Conservation (phyloP, 2,888 invertebrate species). For the Phlogophora meticulosa region DNA sequence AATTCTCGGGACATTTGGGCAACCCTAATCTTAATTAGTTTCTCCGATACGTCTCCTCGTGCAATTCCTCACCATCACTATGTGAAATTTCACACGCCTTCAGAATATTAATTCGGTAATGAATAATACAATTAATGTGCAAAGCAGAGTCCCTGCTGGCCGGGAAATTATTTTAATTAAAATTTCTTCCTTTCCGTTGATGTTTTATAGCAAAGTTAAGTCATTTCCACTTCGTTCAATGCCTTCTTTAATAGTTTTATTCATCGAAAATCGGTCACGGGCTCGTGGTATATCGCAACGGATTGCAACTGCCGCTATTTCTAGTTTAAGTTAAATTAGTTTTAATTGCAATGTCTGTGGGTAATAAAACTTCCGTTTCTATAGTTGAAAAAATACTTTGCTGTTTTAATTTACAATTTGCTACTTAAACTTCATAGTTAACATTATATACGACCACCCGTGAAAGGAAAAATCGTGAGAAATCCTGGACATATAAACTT, state of each 20-base stretch:
- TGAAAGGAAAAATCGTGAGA: too few relatives aligned
- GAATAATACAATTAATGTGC: constrained; percentile 59
- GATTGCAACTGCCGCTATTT: constrained; percentile 47
- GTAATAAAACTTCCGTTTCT: constrained; percentile 44
- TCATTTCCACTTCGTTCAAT: constrained; percentile 20
- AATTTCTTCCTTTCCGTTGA: constrained; percentile 40
- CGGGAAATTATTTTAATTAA: constrained; percentile 54
- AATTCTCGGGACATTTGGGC: constrained; percentile 12
- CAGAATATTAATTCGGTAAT: constrained; percentile 59
- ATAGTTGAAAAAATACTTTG: constrained; percentile 11
- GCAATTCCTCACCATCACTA: constrained; percentile 54
- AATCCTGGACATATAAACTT: too few relatives aligned
- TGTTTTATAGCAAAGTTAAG: constrained; percentile 23
- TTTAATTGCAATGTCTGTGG: constrained; percentile 49
- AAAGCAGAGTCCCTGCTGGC: constrained; percentile 25
- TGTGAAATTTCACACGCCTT: constrained; percentile 57
- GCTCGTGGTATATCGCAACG: constrained; percentile 38
- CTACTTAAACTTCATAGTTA: not conserved
- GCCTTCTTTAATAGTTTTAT: constrained; percentile 16
- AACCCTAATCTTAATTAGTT: constrained; percentile 56
- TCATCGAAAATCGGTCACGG: constrained; percentile 28
- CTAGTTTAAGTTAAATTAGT: constrained; percentile 44
- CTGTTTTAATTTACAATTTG: not conserved
- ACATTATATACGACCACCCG: too few relatives aligned
- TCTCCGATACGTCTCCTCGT: constrained; percentile 47